A percentile compares a stretch with the other conserved stretches of the same genome.
These are phyloP conservation scores for Hypocryptadius cinnamomeus DNA, from an alignment of 2,113 vertebrate genomes.

Conservation along the genomic window DNA sequence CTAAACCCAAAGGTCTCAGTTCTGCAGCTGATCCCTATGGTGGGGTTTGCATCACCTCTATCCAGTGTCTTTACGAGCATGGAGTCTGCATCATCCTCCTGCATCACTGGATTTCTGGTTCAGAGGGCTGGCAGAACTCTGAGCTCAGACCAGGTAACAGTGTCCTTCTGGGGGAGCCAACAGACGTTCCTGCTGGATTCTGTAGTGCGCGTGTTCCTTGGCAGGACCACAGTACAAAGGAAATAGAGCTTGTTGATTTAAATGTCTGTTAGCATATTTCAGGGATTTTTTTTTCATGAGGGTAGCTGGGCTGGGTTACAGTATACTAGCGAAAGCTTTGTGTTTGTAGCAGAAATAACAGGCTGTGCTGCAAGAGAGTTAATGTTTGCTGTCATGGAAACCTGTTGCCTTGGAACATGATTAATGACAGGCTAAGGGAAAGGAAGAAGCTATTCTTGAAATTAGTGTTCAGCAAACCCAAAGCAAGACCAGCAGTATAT, in stretches of 20 bases:
- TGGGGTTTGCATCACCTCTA: neutral
- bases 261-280: neutral
- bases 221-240: neutral
- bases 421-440: conserved; percentile 27
- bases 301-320: neutral
- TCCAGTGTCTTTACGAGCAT: neutral
- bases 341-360: neutral
- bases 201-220: fast-evolving
- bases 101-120: neutral
- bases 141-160: neutral
- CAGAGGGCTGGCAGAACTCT: neutral
- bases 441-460: conserved; percentile 1
- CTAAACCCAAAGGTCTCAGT: neutral
- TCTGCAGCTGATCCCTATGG: neutral
- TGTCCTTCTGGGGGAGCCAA: neutral
- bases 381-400: conserved; percentile 65
- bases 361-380: conserved; percentile 14
- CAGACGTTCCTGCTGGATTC: neutral
- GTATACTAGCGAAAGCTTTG: neutral
- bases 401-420: conserved; percentile 53
- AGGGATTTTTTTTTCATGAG: neutral
- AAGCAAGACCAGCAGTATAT: neutral
- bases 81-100: neutral
- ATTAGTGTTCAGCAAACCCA: neutral
- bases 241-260: neutral